Evolutionary conservation across 2,113 vertebrate genomes (phyloP), one percentile per base, ranked within the genome.

Genomic region (Periophthalmodon schlosseri): DNA sequence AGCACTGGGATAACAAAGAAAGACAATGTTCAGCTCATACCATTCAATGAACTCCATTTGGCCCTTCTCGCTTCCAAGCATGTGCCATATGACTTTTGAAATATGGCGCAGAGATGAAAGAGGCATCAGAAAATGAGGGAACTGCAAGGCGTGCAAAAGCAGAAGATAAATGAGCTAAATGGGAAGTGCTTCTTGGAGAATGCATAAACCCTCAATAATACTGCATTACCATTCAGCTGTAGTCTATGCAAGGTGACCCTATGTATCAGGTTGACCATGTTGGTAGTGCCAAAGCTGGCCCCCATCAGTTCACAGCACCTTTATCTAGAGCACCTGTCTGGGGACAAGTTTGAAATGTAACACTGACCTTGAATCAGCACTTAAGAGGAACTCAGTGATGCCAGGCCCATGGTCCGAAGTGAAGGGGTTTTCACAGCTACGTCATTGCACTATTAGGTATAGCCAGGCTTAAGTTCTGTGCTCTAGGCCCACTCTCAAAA

Each of bases 351-450:
- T 72, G 68, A 90, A 72, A 84, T 77, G 76, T 73, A 87, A 89
- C 84, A 81, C 88, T 91, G 90, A 92, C 89, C 91, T 92, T 91
- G 90, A 89, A 84, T 83, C 74, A 73, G 69, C 72, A 82, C 81
- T 78, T 76, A 68, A 68, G 65, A 85, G 75, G 66, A 64, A 67
- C 70, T 69, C 71, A 74, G 74, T 85, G 46, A 8, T 81, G 76
- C 66, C 73, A 34, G 65, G 63, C 72, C 66, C 20, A 14, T 74
- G 77, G 86, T 87, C 85, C 79, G 76, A 23, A 46, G 74, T 61
- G 65, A 56, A 60, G 18, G 47, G 34, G 72, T 75, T 78, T 89
- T 80, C 72, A 52, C 73, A 76, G 73, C 82, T 82, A 88, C 84
- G 81, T 85, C 84, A 87, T 77, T 68, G 57, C 76, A 49, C 71